Evolutionary conservation across 2,113 vertebrate genomes (phyloP), one percentile per base, ranked within the genome.

Genomic region (Podocnemis expansa): DNA sequence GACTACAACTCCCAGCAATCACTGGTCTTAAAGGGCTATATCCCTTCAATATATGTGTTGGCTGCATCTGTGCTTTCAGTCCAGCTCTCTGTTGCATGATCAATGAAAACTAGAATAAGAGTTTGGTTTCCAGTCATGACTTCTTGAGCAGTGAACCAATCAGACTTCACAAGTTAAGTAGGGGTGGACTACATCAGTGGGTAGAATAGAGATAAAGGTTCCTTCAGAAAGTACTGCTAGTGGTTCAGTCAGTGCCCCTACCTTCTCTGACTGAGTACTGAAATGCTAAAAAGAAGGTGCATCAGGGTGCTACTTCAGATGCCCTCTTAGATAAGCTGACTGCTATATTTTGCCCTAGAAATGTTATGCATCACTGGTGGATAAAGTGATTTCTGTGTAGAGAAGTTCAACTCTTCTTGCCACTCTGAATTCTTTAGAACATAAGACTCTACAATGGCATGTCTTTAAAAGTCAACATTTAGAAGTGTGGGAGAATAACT

Each of bases 51-150:
- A 41, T n/a, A 41, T 10, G 41, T 41, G 10, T 22, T 73, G 19
- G 70, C 38, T 38, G 70, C 22, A 41, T 9, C 70, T 73, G n/a
- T 38, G 70, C 38, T 73, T 73, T 24, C 10, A 43, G 38, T 5
- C 38, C 38, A 41, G 38, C 38, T 43, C 38, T 41, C 38, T 73
- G 9, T 41, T 41, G 70, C 38, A 73, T 19, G 82, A 83, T 13
- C 31, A 55, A 87, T 94, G 91, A 90, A 86, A 54, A n/a, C 70
- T 41, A 19, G 80, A 89, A 81, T 84, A 87, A 79, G 75, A 49
- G 52, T 67, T 82, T 85, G 49, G 49, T 41, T 76, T 54, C 10
- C 60, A 60, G 22, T 22, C 22, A 41, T 73, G 21, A 41, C 10
- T 8, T 63, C 31, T n/a, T n/a, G 60, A 63, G 31, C 31, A 34